phyloP scores from a whole-genome alignment of 2,888 invertebrate genomes.

The Charanyca ferruginea region DNA sequence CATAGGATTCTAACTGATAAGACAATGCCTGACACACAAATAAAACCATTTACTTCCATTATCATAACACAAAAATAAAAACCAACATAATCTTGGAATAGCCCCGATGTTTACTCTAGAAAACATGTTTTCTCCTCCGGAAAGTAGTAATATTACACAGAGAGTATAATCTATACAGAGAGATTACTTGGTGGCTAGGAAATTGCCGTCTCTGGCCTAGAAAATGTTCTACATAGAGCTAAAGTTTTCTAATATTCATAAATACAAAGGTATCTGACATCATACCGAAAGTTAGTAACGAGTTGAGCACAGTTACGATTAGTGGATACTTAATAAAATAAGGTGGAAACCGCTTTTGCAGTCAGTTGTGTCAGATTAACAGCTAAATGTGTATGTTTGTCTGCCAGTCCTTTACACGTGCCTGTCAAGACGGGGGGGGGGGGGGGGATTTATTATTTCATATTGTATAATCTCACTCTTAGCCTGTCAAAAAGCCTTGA shows the following conservation, averaged over 20 bases:
- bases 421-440: too few relatives aligned
- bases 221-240: conserved; percentile 6
- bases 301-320: conserved; percentile 4
- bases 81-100: not conserved
- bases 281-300: conserved; percentile 22
- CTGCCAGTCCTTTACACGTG: too few relatives aligned
- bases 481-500: too few relatives aligned
- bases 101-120: conserved; percentile 4
- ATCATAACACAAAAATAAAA: conserved; percentile 25
- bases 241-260: conserved; percentile 55
- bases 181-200: conserved; percentile 11
- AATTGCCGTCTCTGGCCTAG: conserved; percentile 10
- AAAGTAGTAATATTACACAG: conserved; percentile 15
- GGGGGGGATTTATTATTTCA: too few relatives aligned
- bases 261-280: conserved; percentile 20
- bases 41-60: not conserved
- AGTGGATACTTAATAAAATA: conserved; percentile 5
- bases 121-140: conserved; percentile 34
- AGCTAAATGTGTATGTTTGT: conserved; percentile 4
- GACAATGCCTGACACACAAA: conserved; percentile 1
- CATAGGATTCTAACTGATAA: too few relatives aligned
- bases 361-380: too few relatives aligned
- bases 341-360: not conserved
- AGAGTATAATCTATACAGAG: conserved; percentile 15
- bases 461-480: too few relatives aligned